Base-by-base conservation (phyloP, 2,888 invertebrate species). In the Odontomyia ornata region DNA sequence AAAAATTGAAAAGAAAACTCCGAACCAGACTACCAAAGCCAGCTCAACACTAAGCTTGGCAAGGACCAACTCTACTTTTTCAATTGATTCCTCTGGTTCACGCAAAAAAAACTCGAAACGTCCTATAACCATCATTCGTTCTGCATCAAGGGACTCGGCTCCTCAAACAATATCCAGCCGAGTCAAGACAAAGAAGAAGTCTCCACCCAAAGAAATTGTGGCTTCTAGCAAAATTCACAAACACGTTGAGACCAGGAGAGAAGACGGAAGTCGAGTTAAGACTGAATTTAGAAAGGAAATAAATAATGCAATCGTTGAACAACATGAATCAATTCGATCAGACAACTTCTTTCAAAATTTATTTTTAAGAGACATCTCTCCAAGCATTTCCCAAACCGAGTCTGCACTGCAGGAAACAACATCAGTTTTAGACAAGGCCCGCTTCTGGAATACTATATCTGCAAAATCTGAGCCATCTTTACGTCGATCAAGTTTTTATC, bases 261-360 rank as follows among this genome's bases (percentile, higher is more conserved):
- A 4, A 4, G 28, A 47, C 18, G 30, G 47, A n/a, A 23, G 56
- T 0, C 27, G 30, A 13, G 47, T 69, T 13, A 76, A 46, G 15
- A 62, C 76, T 56, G 77, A 78, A n/a, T 60, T 77, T 11, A 62
- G 76, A 65, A 73, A 77, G 13, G 73, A 78, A 27, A 57, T 80
- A 2, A 80, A 79, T 15, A 89, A 89, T 77, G 89, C 90, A 77
- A 88, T 91, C 27, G 88, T 88, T 81, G 87, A 87, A 80, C 90
- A 90, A 75, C 90, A 89, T 79, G 89, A 91, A 80, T 88, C 88
- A 3, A 87, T 92, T 30, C 87, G 91, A 78, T 89, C 90, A 0
- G 89, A 93, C 82, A 89, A 89, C 0, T 93, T 93, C 82, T 93
- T 93, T 81, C 93, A 92, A 84, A 90, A 92, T 84, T 88, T 93